Percentiles rank a stretch among this genome's conserved stretches.
Evolutionary conservation across 2,797 vertebrate species (phyloP).

Genomic region (Urocyon cinereoargenteus): DNA sequence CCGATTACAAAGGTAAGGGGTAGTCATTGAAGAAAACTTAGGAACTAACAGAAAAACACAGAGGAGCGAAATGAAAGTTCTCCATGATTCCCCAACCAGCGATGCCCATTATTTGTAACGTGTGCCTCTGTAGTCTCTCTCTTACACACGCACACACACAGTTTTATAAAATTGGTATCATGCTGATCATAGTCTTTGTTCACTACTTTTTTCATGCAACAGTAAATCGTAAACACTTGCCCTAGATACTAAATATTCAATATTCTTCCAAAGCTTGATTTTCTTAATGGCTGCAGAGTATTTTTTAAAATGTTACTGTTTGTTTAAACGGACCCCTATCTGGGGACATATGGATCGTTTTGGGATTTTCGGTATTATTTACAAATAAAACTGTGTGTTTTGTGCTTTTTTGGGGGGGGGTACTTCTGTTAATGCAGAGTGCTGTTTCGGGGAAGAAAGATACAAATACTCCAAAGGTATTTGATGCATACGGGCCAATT

Average conservation of each 20-base stretch:
- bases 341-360: background rate
- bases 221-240: background rate
- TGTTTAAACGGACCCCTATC: background rate
- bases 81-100: background rate
- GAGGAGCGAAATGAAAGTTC: background rate
- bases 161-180: background rate
- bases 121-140: background rate
- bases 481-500: background rate
- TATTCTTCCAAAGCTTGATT: background rate
- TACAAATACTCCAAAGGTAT: background rate
- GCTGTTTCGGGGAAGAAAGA: background rate
- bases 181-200: background rate
- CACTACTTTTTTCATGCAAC: background rate
- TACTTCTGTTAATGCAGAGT: background rate
- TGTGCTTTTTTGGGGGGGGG: background rate
- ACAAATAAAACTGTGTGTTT: background rate
- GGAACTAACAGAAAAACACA: background rate
- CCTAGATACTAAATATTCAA: background rate
- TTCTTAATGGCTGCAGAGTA: background rate
- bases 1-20: background rate
- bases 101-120: background rate
- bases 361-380: background rate
- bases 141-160: background rate
- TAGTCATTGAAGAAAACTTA: constrained; percentile 3
- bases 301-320: background rate